These are phyloP conservation scores for Monodelphis domestica DNA, from an alignment of 2,797 vertebrate genomes.

Conservation along the genomic window DNA sequence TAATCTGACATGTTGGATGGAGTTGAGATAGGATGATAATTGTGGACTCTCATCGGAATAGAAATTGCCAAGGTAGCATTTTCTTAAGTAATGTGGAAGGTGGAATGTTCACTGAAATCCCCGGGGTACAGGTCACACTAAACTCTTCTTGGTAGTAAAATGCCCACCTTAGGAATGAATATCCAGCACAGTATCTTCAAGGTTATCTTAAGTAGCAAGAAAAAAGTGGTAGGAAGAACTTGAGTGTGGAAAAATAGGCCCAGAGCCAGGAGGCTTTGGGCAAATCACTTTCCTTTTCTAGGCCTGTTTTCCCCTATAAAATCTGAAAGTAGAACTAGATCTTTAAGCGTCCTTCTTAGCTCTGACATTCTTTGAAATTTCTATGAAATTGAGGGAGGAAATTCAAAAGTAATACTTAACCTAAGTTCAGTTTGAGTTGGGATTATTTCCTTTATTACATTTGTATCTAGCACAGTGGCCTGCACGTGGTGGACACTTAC, in stretches of 20 bases:
- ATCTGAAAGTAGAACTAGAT: neutral
- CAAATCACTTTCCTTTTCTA: neutral
- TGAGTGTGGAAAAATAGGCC: too few relatives aligned
- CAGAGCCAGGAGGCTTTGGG: neutral
- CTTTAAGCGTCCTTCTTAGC: neutral
- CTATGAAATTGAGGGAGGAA: neutral
- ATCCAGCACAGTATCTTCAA: too few relatives aligned
- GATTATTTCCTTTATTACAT: neutral
- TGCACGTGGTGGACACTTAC: neutral
- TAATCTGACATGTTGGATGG: slow-evolving; percentile 25
- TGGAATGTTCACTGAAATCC: slow-evolving; percentile 7
- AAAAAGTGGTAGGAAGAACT: too few relatives aligned
- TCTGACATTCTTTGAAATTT: neutral
- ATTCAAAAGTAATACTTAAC: neutral
- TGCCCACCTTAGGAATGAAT: slow-evolving; percentile 19
- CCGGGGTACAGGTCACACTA: slow-evolving; percentile 30
- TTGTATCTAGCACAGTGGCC: neutral
- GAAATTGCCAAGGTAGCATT: neutral
- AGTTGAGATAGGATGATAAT: slow-evolving; percentile 24
- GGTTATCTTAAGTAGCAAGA: neutral
- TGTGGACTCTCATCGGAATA: neutral
- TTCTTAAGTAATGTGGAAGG: slow-evolving; percentile 57
- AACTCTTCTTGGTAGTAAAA: slow-evolving; percentile 24
- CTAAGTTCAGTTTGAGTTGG: neutral
- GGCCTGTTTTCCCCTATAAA: neutral